Conservation (phyloP, 2,113 vertebrate species). For the Kryptolebias marmoratus region DNA sequence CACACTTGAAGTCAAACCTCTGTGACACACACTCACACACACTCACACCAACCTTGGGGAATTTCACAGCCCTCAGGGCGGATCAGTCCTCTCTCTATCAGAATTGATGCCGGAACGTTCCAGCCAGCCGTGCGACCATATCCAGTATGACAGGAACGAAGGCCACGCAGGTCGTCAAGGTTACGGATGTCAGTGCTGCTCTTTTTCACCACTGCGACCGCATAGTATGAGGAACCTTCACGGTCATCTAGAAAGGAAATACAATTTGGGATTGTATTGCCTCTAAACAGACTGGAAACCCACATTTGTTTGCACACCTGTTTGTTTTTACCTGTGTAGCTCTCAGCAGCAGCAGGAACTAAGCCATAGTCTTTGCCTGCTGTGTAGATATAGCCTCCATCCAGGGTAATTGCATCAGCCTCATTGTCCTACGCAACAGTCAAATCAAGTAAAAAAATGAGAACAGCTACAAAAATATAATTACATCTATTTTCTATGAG, state of each 20-base stretch:
- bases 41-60: constrained; percentile 83
- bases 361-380: constrained; percentile 89
- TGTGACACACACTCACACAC: constrained; percentile 3
- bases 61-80: constrained; percentile 81
- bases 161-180: constrained; percentile 84
- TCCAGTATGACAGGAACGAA: constrained; percentile 89
- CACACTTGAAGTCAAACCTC: neutral
- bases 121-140: constrained; percentile 87
- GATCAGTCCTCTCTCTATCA: constrained; percentile 87
- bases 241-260: constrained; percentile 71
- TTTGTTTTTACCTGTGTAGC: constrained; percentile 83
- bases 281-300: neutral
- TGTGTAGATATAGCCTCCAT: constrained; percentile 88
- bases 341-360: constrained; percentile 89
- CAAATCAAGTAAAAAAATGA: neutral
- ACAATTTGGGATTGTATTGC: accelerated
- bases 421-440: constrained; percentile 81
- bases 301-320: no score
- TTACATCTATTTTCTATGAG: neutral
- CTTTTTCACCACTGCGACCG: constrained; percentile 87
- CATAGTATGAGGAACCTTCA: constrained; percentile 84
- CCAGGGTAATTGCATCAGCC: constrained; percentile 85
- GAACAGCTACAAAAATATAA: neutral
- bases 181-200: constrained; percentile 77
- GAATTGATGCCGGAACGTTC: constrained; percentile 86